Evolutionary conservation across 2,797 vertebrate genomes (phyloP), one percentile per base, ranked within the genome.

Genomic region (Acanthiza pusilla): DNA sequence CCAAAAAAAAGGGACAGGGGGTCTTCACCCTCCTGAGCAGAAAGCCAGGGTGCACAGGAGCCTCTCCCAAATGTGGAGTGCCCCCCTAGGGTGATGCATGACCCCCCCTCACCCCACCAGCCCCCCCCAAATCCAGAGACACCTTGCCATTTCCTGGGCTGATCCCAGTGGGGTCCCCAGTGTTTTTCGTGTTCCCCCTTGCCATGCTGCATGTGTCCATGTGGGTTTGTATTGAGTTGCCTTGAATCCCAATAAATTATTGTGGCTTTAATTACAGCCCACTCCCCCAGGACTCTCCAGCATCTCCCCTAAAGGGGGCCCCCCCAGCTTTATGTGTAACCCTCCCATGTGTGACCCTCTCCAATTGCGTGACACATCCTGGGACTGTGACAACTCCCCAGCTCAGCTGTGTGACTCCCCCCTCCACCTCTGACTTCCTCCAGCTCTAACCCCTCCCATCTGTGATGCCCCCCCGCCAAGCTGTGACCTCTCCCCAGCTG

Each of bases 231-330:
- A 96, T 93, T 90, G 82, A 95, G 91, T 93, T 97, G 97, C 97
- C 97, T 97, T 97, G 97, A 97, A 96, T 74, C 1, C 17, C 92
- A 97, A 96, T 97, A 97, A 97, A 97, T 34, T 29, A 85, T 50
- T 42, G 68, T 96, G 95, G 91, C 97, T 97, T 97, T 84, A 97
- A 94, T 89, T 96, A 94, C 79, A 51, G 27, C 17, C 17, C 9
- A 10, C 38, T 51, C 11, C n/a, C 7, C 27, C 0, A 0, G 38
- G 43, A 36, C 5, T 17, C 19, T 40, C 8, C 19, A 40, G 19
- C 55, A n/a, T 25, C 34, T 20, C 9, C 47, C 29, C 48, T 25
- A 27, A 47, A 15, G 42, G 42, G 5, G 23, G 5, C 26, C 42
- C 17, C 14, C 18, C 5, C 23, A 12, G 26, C 9, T 82, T 21